Percentiles rank a stretch among this genome's conserved stretches.
These are phyloP conservation scores for Muntiacus muntjak DNA, from an alignment of 2,113 vertebrate genomes.

Conservation along the genomic window DNA sequence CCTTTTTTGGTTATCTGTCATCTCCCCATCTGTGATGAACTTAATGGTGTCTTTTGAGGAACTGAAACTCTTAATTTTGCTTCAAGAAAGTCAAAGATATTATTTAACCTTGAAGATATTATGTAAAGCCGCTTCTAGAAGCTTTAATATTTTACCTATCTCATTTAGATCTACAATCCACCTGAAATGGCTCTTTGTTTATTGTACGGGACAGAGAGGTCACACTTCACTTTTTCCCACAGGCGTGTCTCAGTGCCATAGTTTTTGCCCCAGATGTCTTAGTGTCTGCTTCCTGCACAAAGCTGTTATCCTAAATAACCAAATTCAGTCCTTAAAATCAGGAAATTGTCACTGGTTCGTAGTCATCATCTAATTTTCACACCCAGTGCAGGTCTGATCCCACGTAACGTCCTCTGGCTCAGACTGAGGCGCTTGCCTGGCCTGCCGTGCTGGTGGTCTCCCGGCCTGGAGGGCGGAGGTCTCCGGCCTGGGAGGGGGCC, in stretches of 20 bases:
- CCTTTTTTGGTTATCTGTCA: background rate
- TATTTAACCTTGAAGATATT: background rate
- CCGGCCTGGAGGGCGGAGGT: background rate
- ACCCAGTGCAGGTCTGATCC: background rate
- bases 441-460: no score
- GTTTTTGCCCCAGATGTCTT: background rate
- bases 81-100: background rate
- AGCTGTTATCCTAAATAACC: no score
- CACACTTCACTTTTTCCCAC: background rate
- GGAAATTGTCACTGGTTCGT: background rate
- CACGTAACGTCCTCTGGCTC: rapidly evolving
- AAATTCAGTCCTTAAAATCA: background rate
- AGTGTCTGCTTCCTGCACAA: background rate
- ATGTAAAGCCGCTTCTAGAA: background rate
- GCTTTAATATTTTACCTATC: background rate
- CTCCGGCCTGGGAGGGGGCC: no score
- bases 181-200: background rate
- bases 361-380: background rate
- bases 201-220: rapidly evolving
- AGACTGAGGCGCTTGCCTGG: rapidly evolving
- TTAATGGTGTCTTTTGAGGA: background rate
- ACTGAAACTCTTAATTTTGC: background rate
- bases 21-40: background rate
- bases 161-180: background rate
- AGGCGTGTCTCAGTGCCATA: no score